Evolutionary conservation across 1,140 invertebrate genomes (phyloP).

Genomic region (Polyergus mexicanus): DNA sequence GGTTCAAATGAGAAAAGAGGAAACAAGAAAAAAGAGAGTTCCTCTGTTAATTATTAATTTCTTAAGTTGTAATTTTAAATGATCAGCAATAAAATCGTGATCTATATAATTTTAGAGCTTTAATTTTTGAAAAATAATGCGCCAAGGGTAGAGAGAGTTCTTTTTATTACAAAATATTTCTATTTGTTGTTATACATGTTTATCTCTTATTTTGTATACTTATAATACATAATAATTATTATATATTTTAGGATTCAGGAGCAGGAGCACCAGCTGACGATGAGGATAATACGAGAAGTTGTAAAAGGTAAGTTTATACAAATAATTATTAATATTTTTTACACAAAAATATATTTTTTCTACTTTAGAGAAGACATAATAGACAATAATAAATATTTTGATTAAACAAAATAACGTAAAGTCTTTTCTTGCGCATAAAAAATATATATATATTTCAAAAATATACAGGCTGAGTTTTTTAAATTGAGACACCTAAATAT

Average conservation of each 20-base stretch:
- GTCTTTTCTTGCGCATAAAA: neutral
- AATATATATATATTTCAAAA: neutral
- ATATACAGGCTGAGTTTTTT: no score
- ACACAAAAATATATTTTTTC: neutral
- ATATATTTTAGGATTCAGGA: conserved; percentile 84
- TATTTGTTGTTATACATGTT: no score
- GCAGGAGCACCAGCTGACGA: conserved; percentile 85
- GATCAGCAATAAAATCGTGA: neutral
- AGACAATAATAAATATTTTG: neutral
- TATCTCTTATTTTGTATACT: neutral
- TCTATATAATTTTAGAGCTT: neutral
- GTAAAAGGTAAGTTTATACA: conserved; percentile 84
- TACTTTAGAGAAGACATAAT: no score
- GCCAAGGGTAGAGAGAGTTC: neutral
- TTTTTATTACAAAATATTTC: neutral
- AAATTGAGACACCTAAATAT: no score
- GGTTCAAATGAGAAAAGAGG: conserved; percentile 25
- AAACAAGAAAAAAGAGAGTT: neutral
- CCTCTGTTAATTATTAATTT: conserved; percentile 38
- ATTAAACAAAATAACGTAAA: neutral
- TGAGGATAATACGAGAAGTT: conserved; percentile 85
- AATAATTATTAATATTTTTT: conserved; percentile 12
- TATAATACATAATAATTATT: conserved; percentile 20
- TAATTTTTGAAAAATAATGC: neutral
- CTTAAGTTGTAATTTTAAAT: neutral